phyloP scores from a whole-genome alignment of 1,140 invertebrate species.

The Ericerus pela region DNA sequence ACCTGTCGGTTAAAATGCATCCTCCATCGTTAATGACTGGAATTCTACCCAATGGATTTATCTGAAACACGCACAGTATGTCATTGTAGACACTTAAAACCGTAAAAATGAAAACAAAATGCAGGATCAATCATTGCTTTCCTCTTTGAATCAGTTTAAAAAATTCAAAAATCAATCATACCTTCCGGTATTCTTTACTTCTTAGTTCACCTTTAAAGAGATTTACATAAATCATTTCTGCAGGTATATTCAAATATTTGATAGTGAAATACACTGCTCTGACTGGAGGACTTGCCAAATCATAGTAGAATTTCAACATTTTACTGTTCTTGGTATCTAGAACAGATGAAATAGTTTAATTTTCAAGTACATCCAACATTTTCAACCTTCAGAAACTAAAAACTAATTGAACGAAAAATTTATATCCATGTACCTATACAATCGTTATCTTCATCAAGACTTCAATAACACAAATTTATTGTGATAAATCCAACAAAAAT shows the following conservation, averaged over 20 bases:
- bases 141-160: neutral
- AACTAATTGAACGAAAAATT: too few species aligned
- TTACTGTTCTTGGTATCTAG: too few species aligned
- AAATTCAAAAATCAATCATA: constrained; percentile 6
- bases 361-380: too few species aligned
- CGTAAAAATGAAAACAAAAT: constrained; percentile 14
- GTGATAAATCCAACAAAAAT: too few species aligned
- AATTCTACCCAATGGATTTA: constrained; percentile 51
- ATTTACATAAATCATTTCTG: constrained; percentile 14
- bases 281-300: constrained; percentile 15
- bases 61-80: constrained; percentile 22
- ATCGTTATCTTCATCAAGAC: too few species aligned
- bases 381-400: too few species aligned
- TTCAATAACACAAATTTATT: too few species aligned
- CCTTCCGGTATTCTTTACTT: constrained; percentile 19
- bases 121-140: constrained; percentile 21
- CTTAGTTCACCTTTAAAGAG: constrained; percentile 18
- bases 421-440: too few species aligned
- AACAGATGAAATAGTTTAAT: too few species aligned
- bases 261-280: constrained; percentile 15
- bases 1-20: neutral
- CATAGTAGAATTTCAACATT: constrained; percentile 19
- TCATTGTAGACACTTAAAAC: constrained; percentile 21
- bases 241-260: constrained; percentile 16
- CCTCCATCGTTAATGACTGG: constrained; percentile 44